Evolutionary conservation across 2,113 vertebrate species (phyloP), one percentile per base, ranked within the genome.

Genomic region (Tupaia tana): DNA sequence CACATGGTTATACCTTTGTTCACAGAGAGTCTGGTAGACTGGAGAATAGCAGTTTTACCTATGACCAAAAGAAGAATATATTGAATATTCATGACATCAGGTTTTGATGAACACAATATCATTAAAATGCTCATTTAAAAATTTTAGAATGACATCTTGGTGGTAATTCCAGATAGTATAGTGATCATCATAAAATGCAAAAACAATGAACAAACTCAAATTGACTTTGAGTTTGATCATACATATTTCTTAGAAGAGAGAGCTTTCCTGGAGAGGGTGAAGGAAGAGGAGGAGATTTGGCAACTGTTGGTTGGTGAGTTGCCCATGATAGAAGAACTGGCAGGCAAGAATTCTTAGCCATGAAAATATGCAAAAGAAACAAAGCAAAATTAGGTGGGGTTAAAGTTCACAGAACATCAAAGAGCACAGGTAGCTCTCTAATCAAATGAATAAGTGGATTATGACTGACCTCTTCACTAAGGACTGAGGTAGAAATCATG

Each of bases 381-480:
- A 82, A 93, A 86, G 52, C n/a, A 71, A 89, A 93, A 84, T 59
- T 58, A 87, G 87, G n/a, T 70, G 52, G 52, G 16, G 70, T 77
- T 90, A 34, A 96, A 90, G 63, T 94, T 97, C 87, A 87, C 54
- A 84, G 67, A 85, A 67, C 93, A 73, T 77, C 74, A 96, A 97
- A 94, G 86, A 94, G 87, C 56, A 63, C 25, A 83, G 75, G 92
- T 74, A 82, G 70, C 77, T 19, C 6, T 31, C 59, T 75, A 71
- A 96, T 94, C 80, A 90, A 84, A 84, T 64, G 63, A 92, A 77
- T 52, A 87, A 89, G 34, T 95, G 34, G 69, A 69, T 97, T 94
- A 95, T 91, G 61, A 43, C 34, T 70, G 54, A 59, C 7, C 63
- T 78, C 71, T 93, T 20, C 22, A 88, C 31, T 85, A 25, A n/a